phyloP scores from a whole-genome alignment of 2,797 vertebrate species.

The Rhynchonycteris naso region DNA sequence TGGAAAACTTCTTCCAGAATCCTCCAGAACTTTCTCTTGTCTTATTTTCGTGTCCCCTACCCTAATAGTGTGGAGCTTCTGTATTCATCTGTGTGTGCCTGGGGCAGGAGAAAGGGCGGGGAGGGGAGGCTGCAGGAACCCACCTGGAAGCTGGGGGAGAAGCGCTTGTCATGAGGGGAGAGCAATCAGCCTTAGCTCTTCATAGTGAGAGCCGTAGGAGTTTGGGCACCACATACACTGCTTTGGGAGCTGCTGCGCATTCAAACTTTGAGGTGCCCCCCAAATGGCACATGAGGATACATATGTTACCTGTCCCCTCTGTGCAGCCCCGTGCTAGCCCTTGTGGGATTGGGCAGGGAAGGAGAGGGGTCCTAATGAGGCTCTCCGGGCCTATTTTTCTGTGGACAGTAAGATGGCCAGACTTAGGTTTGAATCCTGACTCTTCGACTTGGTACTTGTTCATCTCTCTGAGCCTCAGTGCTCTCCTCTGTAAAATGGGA shows the following conservation, averaged over 20 bases:
- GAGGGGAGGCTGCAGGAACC: neutral
- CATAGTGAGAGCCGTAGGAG: neutral
- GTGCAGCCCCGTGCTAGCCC: accelerated
- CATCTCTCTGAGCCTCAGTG: neutral
- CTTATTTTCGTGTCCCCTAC: neutral
- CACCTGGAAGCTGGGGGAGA: neutral
- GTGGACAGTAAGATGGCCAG: neutral
- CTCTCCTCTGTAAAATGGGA: neutral
- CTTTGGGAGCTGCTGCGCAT: neutral
- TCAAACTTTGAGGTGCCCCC: too few species aligned
- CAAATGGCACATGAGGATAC: neutral
- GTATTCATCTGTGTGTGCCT: neutral
- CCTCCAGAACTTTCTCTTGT: neutral
- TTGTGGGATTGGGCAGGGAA: neutral
- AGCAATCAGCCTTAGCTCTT: neutral
- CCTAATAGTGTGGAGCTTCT: neutral
- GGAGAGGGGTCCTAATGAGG: neutral
- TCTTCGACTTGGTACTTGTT: too few species aligned
- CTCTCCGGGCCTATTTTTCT: neutral
- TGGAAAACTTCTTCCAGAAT: neutral
- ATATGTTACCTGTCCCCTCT: neutral
- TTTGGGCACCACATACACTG: too few species aligned
- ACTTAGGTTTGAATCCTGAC: neutral
- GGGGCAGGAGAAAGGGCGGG: too few species aligned
- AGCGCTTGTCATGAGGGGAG: neutral